phyloP scores from a whole-genome alignment of 2,888 invertebrate genomes.

The Nephrotoma guestfalica region DNA sequence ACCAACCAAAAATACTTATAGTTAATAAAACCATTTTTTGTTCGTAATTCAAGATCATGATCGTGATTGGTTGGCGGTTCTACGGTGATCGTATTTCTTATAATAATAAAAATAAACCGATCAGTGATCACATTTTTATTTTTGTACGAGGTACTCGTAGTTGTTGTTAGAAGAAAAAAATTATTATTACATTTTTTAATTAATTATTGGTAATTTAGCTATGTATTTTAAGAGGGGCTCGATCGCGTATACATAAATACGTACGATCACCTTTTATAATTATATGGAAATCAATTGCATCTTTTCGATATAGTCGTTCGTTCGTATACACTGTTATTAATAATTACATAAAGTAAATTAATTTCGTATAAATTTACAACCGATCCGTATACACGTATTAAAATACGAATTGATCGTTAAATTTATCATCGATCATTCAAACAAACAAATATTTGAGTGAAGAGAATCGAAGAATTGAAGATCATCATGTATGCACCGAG shows the following conservation, averaged over 20 bases:
- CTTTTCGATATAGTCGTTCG: background rate
- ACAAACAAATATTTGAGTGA: background rate
- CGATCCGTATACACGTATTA: background rate
- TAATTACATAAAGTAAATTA: background rate
- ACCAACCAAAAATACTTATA: background rate
- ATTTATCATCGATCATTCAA: background rate
- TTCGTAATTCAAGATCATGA: background rate
- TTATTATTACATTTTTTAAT: background rate
- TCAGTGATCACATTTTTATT: background rate
- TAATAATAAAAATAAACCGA: background rate
- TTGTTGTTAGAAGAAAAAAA: background rate
- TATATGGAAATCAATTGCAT: background rate
- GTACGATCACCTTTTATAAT: background rate
- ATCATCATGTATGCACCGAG: background rate
- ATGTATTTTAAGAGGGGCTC: background rate
- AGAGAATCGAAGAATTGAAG: background rate
- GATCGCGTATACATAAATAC: background rate
- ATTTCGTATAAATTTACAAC: background rate
- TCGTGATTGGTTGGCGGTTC: background rate
- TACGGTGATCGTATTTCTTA: background rate
- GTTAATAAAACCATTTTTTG: background rate
- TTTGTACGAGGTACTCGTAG: background rate
- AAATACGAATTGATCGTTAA: background rate
- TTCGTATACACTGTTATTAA: background rate
- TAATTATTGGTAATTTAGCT: background rate